phyloP scores from a whole-genome alignment of 2,113 vertebrate genomes.

The Chaenogobius annularis region DNA sequence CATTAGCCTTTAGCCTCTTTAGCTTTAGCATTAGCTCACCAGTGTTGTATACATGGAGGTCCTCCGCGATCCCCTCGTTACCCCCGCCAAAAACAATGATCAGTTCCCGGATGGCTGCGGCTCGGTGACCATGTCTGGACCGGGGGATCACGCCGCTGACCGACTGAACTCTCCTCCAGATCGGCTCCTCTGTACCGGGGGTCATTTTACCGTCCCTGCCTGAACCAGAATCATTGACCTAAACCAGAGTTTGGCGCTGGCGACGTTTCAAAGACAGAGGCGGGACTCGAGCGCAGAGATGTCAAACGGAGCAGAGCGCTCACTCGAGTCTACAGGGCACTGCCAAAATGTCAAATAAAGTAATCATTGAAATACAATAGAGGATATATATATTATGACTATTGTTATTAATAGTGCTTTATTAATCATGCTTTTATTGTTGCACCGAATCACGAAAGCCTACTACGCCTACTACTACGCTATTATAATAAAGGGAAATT shows the following conservation, averaged over 20 bases:
- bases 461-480: no score
- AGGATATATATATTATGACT: no score
- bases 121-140: conserved; percentile 91
- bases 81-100: conserved; percentile 93
- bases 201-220: conserved; percentile 57
- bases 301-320: neutral
- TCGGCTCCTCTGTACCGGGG: conserved; percentile 71
- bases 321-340: conserved; percentile 23
- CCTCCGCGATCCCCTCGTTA: conserved; percentile 92
- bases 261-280: conserved; percentile 54
- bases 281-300: conserved; percentile 8
- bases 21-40: conserved; percentile 75
- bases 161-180: conserved; percentile 87
- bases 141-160: conserved; percentile 88
- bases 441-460: no score
- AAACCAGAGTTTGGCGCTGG: conserved; percentile 62
- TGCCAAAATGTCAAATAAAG: no score
- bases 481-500: no score
- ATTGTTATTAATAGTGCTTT: no score
- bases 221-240: neutral
- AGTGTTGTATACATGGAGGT: conserved; percentile 95
- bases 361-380: no score
- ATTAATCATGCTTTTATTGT: no score
- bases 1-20: conserved; percentile 50
- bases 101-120: conserved; percentile 88